phyloP scores from a whole-genome alignment of 2,888 invertebrate species.

The Colletes collaris region DNA sequence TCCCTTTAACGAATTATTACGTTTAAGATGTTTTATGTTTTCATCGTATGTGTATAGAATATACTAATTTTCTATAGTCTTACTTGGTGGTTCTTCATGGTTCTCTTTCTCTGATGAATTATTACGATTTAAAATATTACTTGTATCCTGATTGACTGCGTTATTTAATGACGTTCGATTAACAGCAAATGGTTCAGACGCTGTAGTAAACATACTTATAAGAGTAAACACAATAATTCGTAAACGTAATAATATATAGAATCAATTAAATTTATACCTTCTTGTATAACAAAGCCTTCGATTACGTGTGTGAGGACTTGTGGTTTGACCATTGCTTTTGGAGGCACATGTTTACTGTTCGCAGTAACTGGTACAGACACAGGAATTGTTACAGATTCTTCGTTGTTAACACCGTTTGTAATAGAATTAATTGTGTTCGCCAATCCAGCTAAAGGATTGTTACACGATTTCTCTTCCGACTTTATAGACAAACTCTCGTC shows the following conservation, averaged over 20 bases:
- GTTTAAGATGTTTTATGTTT: slow-evolving; percentile 1
- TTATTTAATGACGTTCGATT: slow-evolving; percentile 85
- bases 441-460: slow-evolving; percentile 79
- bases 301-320: slow-evolving; percentile 98
- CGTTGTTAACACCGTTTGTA: slow-evolving; percentile 76
- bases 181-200: slow-evolving; percentile 95
- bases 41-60: not conserved
- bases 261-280: slow-evolving; percentile 84
- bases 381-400: slow-evolving; percentile 66
- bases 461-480: slow-evolving; percentile 80
- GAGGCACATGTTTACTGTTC: slow-evolving; percentile 84
- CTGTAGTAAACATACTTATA: slow-evolving; percentile 73
- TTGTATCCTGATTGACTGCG: slow-evolving; percentile 78
- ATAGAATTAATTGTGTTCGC: slow-evolving; percentile 81
- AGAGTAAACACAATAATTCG: not conserved
- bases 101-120: slow-evolving; percentile 83
- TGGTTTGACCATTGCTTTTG: slow-evolving; percentile 97
- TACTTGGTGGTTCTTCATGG: slow-evolving; percentile 91
- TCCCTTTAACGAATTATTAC: slow-evolving; percentile 75
- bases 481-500: slow-evolving; percentile 74
- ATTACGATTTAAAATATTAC: slow-evolving; percentile 73
- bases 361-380: slow-evolving; percentile 72
- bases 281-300: slow-evolving; percentile 98
- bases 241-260: not conserved
- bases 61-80: slow-evolving; percentile 76